Evolutionary conservation across 1,140 invertebrate genomes (phyloP).

Genomic region (Apis cerana): DNA sequence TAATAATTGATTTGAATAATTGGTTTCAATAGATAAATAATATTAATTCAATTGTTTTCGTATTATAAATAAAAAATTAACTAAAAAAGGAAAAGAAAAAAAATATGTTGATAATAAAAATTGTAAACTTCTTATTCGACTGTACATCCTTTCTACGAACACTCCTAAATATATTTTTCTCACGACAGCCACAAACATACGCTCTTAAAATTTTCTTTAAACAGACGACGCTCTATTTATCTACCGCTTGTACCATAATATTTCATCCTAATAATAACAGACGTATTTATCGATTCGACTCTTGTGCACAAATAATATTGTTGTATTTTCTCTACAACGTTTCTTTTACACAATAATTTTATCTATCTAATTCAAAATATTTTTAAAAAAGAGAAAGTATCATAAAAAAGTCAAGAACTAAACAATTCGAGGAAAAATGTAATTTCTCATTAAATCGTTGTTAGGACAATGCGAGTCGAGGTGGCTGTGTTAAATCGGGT

Average conservation of each 20-base stretch:
- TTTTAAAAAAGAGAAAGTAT: neutral
- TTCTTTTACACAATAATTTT: neutral
- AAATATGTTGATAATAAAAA: constrained; percentile 17
- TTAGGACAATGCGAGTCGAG: constrained; percentile 71
- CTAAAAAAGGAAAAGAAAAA: neutral
- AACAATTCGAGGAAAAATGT: constrained; percentile 43
- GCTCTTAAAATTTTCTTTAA: constrained; percentile 39
- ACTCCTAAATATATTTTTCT: constrained; percentile 32
- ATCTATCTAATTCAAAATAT: neutral
- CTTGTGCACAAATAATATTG: constrained; percentile 50
- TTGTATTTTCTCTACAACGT: constrained; percentile 22
- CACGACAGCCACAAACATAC: neutral
- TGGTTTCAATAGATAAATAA: constrained; percentile 10
- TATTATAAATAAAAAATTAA: neutral
- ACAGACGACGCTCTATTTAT: constrained; percentile 36
- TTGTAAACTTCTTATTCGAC: constrained; percentile 11
- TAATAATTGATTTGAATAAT: constrained; percentile 5
- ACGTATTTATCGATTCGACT: constrained; percentile 62
- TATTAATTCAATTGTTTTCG: neutral
- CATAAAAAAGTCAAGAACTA: neutral
- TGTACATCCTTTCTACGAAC: constrained; percentile 23
- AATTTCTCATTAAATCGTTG: constrained; percentile 72
- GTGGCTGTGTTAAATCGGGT: constrained; percentile 79
- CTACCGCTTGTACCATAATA: constrained; percentile 29
- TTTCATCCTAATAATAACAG: constrained; percentile 58